Evolutionary conservation across 2,888 invertebrate species (phyloP).

Genomic region (Acrocera orbiculus): DNA sequence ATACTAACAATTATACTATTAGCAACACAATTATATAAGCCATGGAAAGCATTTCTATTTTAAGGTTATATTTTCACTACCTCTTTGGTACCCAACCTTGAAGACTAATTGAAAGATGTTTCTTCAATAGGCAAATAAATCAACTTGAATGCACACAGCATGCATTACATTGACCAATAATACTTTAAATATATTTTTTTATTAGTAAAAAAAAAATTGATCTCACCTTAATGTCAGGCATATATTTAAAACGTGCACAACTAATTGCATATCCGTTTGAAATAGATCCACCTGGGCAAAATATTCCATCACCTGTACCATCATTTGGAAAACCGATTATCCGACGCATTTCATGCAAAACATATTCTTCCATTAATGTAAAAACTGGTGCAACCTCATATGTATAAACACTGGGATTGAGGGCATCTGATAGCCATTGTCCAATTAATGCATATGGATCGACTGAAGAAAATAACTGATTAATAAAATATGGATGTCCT

Average conservation of each 20-base stretch:
- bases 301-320: slow-evolving; percentile 67
- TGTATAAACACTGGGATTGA: slow-evolving; percentile 76
- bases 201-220: background rate
- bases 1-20: too few species aligned
- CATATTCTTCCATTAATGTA: slow-evolving; percentile 69
- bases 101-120: too few species aligned
- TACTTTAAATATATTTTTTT: background rate
- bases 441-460: slow-evolving; percentile 72
- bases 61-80: too few species aligned
- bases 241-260: slow-evolving; percentile 53
- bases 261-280: slow-evolving; percentile 85
- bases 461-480: slow-evolving; percentile 69
- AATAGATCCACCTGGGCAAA: slow-evolving; percentile 79
- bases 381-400: slow-evolving; percentile 82
- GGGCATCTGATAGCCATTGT: slow-evolving; percentile 69
- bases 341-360: slow-evolving; percentile 58
- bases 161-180: background rate
- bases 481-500: slow-evolving; percentile 76
- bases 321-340: slow-evolving; percentile 59
- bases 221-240: slow-evolving; percentile 58
- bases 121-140: too few species aligned
- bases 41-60: too few species aligned
- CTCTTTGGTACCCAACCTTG: too few species aligned
- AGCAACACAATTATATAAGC: too few species aligned
- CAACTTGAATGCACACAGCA: too few species aligned